Percentiles rank a stretch among this genome's conserved stretches.
Evolutionary conservation across 1,140 invertebrate genomes (phyloP).

Genomic region (Polypedilum pembai): DNA sequence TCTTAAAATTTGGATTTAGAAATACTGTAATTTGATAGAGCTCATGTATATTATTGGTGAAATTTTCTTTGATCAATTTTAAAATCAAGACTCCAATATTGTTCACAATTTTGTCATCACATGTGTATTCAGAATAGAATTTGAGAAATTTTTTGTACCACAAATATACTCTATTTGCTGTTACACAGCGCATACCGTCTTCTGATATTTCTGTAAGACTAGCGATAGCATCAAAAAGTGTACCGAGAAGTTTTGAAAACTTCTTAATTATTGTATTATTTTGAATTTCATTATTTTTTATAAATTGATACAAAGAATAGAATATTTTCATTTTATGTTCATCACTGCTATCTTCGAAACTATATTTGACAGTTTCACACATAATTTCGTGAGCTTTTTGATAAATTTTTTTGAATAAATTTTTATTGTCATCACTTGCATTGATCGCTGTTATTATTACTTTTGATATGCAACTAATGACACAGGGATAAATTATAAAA

Average conservation of each 20-base stretch:
- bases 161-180: slow-evolving; percentile 7
- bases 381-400: background rate
- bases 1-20: slow-evolving; percentile 1
- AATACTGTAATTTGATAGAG: slow-evolving; percentile 13
- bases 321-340: background rate
- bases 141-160: slow-evolving; percentile 13
- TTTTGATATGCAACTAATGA: background rate
- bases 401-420: background rate
- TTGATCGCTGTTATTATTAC: background rate
- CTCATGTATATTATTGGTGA: background rate
- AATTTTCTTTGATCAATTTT: background rate
- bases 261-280: background rate
- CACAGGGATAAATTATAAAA: background rate
- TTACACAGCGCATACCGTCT: background rate
- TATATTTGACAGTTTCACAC: background rate
- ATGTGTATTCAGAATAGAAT: background rate
- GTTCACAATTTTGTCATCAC: background rate
- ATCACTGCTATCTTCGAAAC: background rate
- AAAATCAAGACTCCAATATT: background rate
- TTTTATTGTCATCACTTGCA: background rate
- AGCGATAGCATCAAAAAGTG: background rate
- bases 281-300: background rate
- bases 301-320: background rate
- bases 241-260: background rate
- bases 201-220: background rate